A percentile compares a stretch with the other conserved stretches of the same genome.
phyloP scores from a whole-genome alignment of 2,888 invertebrate genomes.

The Phymatocera aterrima region DNA sequence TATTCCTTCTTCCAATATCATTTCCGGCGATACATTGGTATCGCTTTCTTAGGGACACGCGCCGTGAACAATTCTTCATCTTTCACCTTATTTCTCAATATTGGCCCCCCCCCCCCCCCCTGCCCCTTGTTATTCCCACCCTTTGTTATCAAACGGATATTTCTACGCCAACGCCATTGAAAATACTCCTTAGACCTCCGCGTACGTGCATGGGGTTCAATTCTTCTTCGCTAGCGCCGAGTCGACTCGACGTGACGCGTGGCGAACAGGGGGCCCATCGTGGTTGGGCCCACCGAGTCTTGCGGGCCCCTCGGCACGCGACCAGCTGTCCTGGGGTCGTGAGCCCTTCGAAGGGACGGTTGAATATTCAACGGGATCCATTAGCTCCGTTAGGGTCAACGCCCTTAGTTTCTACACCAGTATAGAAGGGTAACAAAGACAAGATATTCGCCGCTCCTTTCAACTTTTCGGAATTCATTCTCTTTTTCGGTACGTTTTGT shows the following conservation, averaged over 20 bases:
- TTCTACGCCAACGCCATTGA: background rate
- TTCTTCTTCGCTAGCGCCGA: too few species aligned
- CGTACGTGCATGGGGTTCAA: background rate
- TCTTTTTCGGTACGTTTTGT: too few species aligned
- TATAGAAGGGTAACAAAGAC: background rate
- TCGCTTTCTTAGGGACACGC: too few species aligned
- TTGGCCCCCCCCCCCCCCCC: too few species aligned
- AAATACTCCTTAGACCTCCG: constrained; percentile 19
- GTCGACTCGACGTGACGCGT: constrained; percentile 30
- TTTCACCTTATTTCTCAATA: too few species aligned
- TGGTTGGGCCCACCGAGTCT: constrained; percentile 35
- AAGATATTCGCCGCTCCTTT: background rate
- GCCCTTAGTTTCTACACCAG: constrained; percentile 6
- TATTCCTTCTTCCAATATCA: too few species aligned
- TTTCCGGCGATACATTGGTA: too few species aligned
- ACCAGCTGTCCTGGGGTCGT: constrained; percentile 64
- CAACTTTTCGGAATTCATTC: background rate
- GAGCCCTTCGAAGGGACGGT: constrained; percentile 34
- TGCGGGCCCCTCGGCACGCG: constrained; percentile 62
- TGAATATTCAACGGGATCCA: constrained; percentile 40
- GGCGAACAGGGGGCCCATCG: constrained; percentile 37
- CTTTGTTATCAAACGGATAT: background rate
- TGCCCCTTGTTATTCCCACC: background rate
- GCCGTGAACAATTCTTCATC: too few species aligned
- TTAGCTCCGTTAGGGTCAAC: constrained; percentile 33